Conservation (phyloP, 2,888 invertebrate genomes). For the Erpobdella octoculata region DNA sequence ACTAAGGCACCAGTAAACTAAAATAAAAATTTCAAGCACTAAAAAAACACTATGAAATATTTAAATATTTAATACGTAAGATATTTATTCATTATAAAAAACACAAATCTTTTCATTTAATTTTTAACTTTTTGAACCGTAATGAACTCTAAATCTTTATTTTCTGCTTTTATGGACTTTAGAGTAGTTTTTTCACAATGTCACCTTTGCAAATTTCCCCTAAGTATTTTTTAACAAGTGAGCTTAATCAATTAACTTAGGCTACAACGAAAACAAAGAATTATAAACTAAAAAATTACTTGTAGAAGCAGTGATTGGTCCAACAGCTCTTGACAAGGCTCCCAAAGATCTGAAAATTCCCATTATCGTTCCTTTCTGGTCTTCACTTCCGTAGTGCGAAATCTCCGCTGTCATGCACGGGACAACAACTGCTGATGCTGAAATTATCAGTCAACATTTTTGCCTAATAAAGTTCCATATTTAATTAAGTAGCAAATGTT, state of each 20-base stretch:
- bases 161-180: too few species aligned
- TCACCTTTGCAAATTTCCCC: too few species aligned
- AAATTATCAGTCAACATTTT: not conserved
- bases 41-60: not conserved
- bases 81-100: too few species aligned
- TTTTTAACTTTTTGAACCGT: too few species aligned
- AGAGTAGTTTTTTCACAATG: too few species aligned
- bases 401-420: slow-evolving; percentile 87
- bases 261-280: too few species aligned
- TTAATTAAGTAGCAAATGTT: too few species aligned
- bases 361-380: slow-evolving; percentile 82
- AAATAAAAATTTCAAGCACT: not conserved
- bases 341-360: slow-evolving; percentile 90
- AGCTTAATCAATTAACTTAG: too few species aligned
- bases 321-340: slow-evolving; percentile 81
- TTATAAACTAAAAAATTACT: slow-evolving; percentile 54
- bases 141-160: too few species aligned
- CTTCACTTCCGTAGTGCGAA: slow-evolving; percentile 67
- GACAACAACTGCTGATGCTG: slow-evolving; percentile 68
- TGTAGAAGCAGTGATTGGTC: slow-evolving; percentile 78
- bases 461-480: not conserved
- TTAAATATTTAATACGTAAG: too few species aligned
- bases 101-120: too few species aligned
- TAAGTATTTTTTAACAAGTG: too few species aligned
- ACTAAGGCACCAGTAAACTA: slow-evolving; percentile 85